Base-by-base conservation (phyloP, 2,113 vertebrate species). In the Ivindomyrus marchei region DNA sequence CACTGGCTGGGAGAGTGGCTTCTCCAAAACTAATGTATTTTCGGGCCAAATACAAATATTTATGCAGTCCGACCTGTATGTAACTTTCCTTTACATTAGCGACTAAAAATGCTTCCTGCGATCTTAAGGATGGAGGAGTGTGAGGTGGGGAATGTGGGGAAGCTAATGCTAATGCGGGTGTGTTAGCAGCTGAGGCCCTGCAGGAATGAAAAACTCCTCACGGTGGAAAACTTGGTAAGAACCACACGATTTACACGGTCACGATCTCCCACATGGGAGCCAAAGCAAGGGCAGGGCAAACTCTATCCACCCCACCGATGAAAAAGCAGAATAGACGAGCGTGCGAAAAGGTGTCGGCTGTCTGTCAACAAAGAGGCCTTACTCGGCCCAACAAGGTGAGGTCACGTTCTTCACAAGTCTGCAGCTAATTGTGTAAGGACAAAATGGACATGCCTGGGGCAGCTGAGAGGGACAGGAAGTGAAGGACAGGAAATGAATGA, bases 21-120 rank as follows among this genome's bases (percentile, higher is more conserved):
- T 39, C 49, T 89, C 77, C 89, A 85, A 89, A 89, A 89, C 77
- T 39, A 89, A 89, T 27, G 52, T 58, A 15, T 89, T 58, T 89
- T 58, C 36, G 45, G 49, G 31, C 88, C 53, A 21, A 62, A 89
- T 58, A 62, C 39, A 85, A 89, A 89, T 85, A 89, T 89, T 85
- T 89, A 85, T 84, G 77, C 42, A 62, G 77, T 46, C 36, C 42
- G 58, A 46, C 58, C 52, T 24, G 15, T 21, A 89, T 80, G 77
- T 85, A 89, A 85, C 52, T 56, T 56, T 89, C 49, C 52, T 85
- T 84, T 84, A 85, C 19, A 85, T 89, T 85, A 56, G 77, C 9
- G 84, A 85, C 80, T 89, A 85, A 85, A 85, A 89, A 56, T 52
- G 21, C 53, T 46, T 39, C 52, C 52, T 50, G 49, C 52, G 52